A percentile compares a stretch with the other conserved stretches of the same genome.
Evolutionary conservation across 2,113 vertebrate species (phyloP).

Genomic region (Prochilodus magdalenae): DNA sequence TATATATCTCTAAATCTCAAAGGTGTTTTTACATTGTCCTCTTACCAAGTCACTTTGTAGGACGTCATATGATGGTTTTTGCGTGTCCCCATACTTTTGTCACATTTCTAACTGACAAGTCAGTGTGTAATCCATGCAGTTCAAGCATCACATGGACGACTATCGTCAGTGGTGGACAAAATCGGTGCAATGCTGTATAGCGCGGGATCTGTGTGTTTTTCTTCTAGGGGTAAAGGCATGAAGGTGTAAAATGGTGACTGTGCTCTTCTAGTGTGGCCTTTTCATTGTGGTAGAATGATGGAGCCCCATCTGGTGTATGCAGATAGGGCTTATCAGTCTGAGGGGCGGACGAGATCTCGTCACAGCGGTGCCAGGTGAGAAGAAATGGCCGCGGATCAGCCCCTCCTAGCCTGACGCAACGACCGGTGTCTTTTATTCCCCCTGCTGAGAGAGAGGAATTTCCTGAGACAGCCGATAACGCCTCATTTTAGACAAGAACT

Average conservation of each 20-base stretch:
- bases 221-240: constrained; percentile 58
- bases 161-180: constrained; percentile 11
- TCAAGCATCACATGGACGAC: not conserved
- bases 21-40: too few relatives aligned
- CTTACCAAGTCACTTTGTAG: too few relatives aligned
- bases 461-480: constrained; percentile 70
- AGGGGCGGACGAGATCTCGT: constrained; percentile 74
- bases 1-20: too few relatives aligned
- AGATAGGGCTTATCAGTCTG: constrained; percentile 78
- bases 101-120: not conserved
- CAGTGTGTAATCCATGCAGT: not conserved
- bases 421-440: constrained; percentile 71
- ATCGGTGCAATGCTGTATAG: constrained; percentile 53
- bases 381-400: constrained; percentile 69
- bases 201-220: constrained; percentile 42
- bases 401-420: constrained; percentile 62
- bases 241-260: constrained; percentile 58
- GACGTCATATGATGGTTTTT: too few relatives aligned
- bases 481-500: constrained; percentile 66
- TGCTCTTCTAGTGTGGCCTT: constrained; percentile 59
- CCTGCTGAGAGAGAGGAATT: constrained; percentile 69
- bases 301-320: constrained; percentile 68
- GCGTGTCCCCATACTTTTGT: too few relatives aligned
- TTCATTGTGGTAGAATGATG: constrained; percentile 70
- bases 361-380: constrained; percentile 76